Conservation (phyloP, 2,888 invertebrate genomes). For the Cepaea hortensis region DNA sequence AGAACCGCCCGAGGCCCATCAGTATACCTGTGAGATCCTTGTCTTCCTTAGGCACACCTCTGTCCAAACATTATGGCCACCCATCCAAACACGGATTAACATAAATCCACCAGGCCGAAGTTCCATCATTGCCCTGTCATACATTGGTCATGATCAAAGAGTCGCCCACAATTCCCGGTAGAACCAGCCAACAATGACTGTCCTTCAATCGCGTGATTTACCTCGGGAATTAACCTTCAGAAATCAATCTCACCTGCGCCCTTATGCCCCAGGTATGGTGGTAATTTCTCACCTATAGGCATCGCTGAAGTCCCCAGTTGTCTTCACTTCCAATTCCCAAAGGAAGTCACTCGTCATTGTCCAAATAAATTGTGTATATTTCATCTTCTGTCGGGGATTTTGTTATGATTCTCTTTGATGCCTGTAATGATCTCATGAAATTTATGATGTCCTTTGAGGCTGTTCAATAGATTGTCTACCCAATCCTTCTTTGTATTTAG, state of each 20-base stretch:
- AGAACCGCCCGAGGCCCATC: too few relatives aligned
- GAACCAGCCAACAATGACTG: not conserved
- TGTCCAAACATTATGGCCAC: too few relatives aligned
- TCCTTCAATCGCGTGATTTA: not conserved
- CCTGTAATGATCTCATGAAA: too few relatives aligned
- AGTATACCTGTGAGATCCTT: not conserved
- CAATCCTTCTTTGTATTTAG: too few relatives aligned
- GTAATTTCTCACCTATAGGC: not conserved
- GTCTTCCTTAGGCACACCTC: not conserved
- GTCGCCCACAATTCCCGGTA: not conserved
- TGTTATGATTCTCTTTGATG: too few relatives aligned
- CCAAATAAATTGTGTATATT: not conserved
- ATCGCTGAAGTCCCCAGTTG: not conserved
- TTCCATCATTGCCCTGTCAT: not conserved
- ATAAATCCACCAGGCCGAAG: not conserved
- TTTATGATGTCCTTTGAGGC: too few relatives aligned
- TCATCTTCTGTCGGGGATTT: too few relatives aligned
- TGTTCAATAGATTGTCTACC: too few relatives aligned
- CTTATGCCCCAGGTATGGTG: not conserved
- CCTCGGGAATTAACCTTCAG: not conserved
- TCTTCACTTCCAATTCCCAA: not conserved
- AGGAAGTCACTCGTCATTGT: not conserved
- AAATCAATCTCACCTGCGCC: not conserved
- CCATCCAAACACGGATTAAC: not conserved
- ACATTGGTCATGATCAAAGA: constrained; percentile 11